A percentile compares a stretch with the other conserved stretches of the same genome.
These are phyloP conservation scores for Apteryx mantelli DNA, from an alignment of 2,113 vertebrate species.

Conservation along the genomic window DNA sequence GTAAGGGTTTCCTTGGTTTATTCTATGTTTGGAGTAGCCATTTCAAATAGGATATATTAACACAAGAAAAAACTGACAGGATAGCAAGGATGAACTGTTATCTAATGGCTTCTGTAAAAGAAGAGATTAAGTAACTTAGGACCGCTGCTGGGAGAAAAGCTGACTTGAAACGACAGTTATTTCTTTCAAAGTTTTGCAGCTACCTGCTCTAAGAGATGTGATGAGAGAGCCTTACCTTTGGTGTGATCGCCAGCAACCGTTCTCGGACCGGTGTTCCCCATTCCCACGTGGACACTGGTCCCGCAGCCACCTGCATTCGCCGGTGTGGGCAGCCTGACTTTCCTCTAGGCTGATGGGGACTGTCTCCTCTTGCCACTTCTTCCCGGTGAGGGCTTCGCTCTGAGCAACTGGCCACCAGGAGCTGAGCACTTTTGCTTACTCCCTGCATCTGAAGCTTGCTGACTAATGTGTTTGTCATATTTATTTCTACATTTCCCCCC, in stretches of 20 bases:
- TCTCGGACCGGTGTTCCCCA: neutral
- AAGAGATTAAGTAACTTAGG: neutral
- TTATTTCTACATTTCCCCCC: neutral
- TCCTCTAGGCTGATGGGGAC: neutral
- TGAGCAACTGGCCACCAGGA: neutral
- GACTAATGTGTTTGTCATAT: neutral
- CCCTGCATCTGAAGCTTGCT: neutral
- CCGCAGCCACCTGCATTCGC: neutral
- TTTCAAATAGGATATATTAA: neutral
- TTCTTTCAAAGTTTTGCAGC: neutral
- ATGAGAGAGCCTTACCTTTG: neutral
- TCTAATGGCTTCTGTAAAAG: neutral
- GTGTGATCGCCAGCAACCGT: neutral
- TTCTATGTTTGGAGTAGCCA: neutral
- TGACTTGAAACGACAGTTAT: neutral
- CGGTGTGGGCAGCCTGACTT: neutral
- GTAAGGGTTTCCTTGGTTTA: neutral
- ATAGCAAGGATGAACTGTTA: neutral
- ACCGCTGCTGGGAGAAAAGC: neutral
- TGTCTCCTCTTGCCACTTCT: neutral
- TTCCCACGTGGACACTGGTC: neutral
- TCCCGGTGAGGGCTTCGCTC: neutral
- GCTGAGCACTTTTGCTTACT: neutral
- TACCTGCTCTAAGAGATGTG: fast-evolving
- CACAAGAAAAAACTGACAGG: neutral